Base-by-base conservation (phyloP, 1,140 invertebrate species). In the Zeugodacus cucurbitae region DNA sequence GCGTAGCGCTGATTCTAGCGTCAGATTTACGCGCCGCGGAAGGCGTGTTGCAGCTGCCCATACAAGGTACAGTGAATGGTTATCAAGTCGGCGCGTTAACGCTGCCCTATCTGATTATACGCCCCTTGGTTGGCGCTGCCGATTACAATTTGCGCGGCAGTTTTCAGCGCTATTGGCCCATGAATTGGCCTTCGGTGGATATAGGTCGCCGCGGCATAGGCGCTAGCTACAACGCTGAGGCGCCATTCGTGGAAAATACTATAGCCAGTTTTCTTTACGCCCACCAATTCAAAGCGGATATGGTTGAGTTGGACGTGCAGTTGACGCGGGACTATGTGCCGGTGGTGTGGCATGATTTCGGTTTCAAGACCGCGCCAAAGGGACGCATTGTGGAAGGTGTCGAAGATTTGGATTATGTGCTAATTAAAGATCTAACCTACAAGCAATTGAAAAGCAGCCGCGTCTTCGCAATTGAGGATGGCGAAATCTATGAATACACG, bases 301-400 rank as follows among this genome's bases (percentile, higher is more conserved):
- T 98, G 95, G 97, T 99, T 10, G 98, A 99, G 93, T 97, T 99
- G 94, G 98, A 99, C 94, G 98, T 99, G 44, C 98, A 99, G 92
- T 94, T 99, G 37, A 98, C 97, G 88, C 98, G 98, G 94, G 98
- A 99, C 93, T 95, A 97, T 90, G 95, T 99, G 89, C 98, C 98
- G 29, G 96, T 99, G 37, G 96, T 99, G 78, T 99, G 98, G 94
- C 98, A 99, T 92, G 98, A 99, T 94, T 99, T 98, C 94, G 96
- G 97, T 92, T 97, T 99, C 58, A 97, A 96, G n/a, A 93, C 92
- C 6, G 97, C 98, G 48, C 95, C 97, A 93, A 97, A 97, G 92
- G 95, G 95, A 91, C 96, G 97, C 91, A 96, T 96, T 89, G 95
- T 96, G 92, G 94, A 96, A 70, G 95, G 95, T 89, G 95, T 95